Evolutionary conservation across 1,140 invertebrate species (phyloP), one percentile per base, ranked within the genome.

Genomic region (Caerostris darwini): DNA sequence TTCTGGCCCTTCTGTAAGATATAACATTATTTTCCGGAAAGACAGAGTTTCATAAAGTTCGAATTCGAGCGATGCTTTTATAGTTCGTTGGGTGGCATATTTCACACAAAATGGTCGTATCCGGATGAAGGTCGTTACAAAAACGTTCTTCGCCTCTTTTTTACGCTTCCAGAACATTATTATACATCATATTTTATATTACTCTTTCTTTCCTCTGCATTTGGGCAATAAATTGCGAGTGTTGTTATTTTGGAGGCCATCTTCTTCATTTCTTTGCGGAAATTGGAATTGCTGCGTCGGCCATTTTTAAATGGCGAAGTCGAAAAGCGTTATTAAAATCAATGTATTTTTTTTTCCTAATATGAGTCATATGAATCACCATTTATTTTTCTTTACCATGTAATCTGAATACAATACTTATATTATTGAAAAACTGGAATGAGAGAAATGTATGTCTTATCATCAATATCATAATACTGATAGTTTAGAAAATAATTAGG

Each of bases 41-140:
- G 69, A 81, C 64, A n/a, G n/a, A 81, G 53, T 82, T 91, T 91
- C 77, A 91, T 81, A 77, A 81, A 82, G 56, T 91, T 91, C 58
- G 90, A 82, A 91, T 91, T 81, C 90, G 59, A 61, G 19, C 90
- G 17, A 56, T 58, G 59, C 59, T 91, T 91, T 91, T 91, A 91
- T 91, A 81, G 71, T 82, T 64, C 69, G 56, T 19, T 19, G 67
- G 8, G 90, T 53, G 34, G 69, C 56, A 82, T 91, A 91, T 91
- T 91, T 91, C 90, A 91, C 71, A 81, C 57, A 59, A 81, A 91
- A 91, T 91, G 90, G 71, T 91, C 90, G 34, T 82, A 91, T 82
- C 71, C 90, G 90, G 87, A 67, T 89, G 54, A 56, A 69, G 61
- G 90, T 58, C 90, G 90, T 91, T 91, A 91, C 71, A 50, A 50